Evolutionary conservation across 2,888 invertebrate genomes (phyloP), one percentile per base, ranked within the genome.

Genomic region (Siphonodentalium dalli): DNA sequence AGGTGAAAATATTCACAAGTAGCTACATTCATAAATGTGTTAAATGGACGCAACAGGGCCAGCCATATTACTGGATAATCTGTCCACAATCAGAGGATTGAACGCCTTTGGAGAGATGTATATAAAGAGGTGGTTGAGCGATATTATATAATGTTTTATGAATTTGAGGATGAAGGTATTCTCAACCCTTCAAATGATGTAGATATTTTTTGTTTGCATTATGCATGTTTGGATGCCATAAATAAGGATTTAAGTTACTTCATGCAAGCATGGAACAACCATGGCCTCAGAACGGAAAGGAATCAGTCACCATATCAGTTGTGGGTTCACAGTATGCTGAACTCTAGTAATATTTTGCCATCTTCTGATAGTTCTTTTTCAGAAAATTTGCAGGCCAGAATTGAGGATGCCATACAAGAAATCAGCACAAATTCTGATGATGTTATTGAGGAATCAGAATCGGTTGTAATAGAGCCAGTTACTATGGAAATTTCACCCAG

Each of bases 91-190:
- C 15, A 26, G 3, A 21, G 46, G 24, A 56, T 56, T 9, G 56
- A 56, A 34, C 18, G 56, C 26, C 37, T 54, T 24, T 54, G 54
- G 54, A 26, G 50, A 27, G 54, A 54, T 44, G 54, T 54, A 2
- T 50, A 8, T 33, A n/a, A 33, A 23, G 21, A 18, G 8, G 54
- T 54, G 7, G 13, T 50, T 20, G 20, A 28, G 13, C 15, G 7
- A 11, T 54, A 13, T 15, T 54, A 54, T 41, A 24, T 27, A 8
- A 9, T 43, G 2, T 54, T 54, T 26, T 24, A 43, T 31, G 7
- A 6, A 3, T n/a, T 54, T n/a, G 50, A 54, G 38, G 26, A 31
- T n/a, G 3, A 9, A 15, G 47, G 27, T 33, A 4, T 47, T 11
- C 20, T 46, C 8, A 34, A 37, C 40, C n/a, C 31, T 15, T 37